Percentiles rank a stretch among this genome's conserved stretches.
Evolutionary conservation across 1,140 invertebrate species (phyloP).

Genomic region (Ephestia elutella): DNA sequence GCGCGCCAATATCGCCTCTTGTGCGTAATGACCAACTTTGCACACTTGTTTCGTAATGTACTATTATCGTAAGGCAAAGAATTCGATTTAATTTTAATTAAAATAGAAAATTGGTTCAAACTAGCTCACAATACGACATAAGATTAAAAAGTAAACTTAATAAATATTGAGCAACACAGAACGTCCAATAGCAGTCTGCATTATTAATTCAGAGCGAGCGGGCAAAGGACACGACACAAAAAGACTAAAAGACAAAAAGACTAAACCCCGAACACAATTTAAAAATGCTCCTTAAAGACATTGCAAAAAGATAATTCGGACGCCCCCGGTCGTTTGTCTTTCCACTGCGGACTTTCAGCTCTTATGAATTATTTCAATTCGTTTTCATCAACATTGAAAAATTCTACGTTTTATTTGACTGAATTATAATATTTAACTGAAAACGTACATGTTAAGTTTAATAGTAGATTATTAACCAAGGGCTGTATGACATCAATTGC

Average conservation of each 20-base stretch:
- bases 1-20: too few relatives aligned
- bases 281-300: slow-evolving; percentile 69
- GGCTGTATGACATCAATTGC: too few relatives aligned
- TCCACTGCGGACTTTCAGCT: slow-evolving; percentile 62
- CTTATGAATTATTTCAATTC: slow-evolving; percentile 58
- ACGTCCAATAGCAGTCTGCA: slow-evolving; percentile 7
- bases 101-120: too few relatives aligned
- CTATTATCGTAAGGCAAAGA: too few relatives aligned
- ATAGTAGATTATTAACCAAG: too few relatives aligned
- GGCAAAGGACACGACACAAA: slow-evolving; percentile 57
- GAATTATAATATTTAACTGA: too few relatives aligned
- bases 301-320: slow-evolving; percentile 63
- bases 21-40: too few relatives aligned
- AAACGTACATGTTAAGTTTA: too few relatives aligned
- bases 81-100: too few relatives aligned
- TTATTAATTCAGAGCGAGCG: slow-evolving; percentile 55
- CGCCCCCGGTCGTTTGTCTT: slow-evolving; percentile 60
- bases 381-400: not conserved
- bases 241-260: slow-evolving; percentile 59
- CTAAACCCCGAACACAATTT: slow-evolving; percentile 66
- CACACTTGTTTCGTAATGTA: too few relatives aligned
- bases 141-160: not conserved
- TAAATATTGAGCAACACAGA: slow-evolving; percentile 2
- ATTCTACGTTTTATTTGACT: not conserved
- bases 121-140: not conserved